Percentiles rank a stretch among this genome's conserved stretches.
These are phyloP conservation scores for Daktulosphaira vitifoliae DNA, from an alignment of 1,140 invertebrate species.

Conservation along the genomic window DNA sequence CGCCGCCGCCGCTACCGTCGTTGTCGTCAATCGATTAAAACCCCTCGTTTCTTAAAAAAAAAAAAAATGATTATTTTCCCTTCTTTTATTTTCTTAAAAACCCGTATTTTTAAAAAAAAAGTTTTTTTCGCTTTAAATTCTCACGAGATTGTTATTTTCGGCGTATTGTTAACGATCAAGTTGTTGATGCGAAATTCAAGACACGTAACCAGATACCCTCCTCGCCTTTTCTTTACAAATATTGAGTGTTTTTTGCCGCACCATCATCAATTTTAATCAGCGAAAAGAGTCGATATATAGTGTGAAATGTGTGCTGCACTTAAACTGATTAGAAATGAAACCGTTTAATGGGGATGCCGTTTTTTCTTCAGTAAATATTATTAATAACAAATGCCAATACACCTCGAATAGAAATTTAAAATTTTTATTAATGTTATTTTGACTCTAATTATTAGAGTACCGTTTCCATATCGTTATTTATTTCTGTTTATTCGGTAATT, in stretches of 20 bases:
- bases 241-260: constrained; percentile 29
- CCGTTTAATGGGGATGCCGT: constrained; percentile 32
- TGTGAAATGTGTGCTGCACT: constrained; percentile 30
- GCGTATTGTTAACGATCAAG: constrained; percentile 28
- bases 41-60: constrained; percentile 29
- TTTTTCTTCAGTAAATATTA: too few relatives aligned
- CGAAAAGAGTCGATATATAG: neutral
- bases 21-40: constrained; percentile 25
- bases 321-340: constrained; percentile 31
- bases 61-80: constrained; percentile 1
- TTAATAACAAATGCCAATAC: too few relatives aligned
- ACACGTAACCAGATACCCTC: constrained; percentile 30
- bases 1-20: too few relatives aligned
- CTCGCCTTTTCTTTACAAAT: constrained; percentile 25
- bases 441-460: neutral
- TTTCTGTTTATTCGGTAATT: too few relatives aligned
- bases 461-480: neutral
- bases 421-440: too few relatives aligned
- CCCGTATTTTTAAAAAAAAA: constrained; percentile 11
- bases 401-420: too few relatives aligned
- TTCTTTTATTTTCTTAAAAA: constrained; percentile 31
- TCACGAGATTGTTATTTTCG: constrained; percentile 30
- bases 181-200: constrained; percentile 34
- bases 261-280: constrained; percentile 34
- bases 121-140: constrained; percentile 27